A percentile compares a stretch with the other conserved stretches of the same genome.
phyloP scores from a whole-genome alignment of 2,888 invertebrate species.

The Chymomyza caudatula region DNA sequence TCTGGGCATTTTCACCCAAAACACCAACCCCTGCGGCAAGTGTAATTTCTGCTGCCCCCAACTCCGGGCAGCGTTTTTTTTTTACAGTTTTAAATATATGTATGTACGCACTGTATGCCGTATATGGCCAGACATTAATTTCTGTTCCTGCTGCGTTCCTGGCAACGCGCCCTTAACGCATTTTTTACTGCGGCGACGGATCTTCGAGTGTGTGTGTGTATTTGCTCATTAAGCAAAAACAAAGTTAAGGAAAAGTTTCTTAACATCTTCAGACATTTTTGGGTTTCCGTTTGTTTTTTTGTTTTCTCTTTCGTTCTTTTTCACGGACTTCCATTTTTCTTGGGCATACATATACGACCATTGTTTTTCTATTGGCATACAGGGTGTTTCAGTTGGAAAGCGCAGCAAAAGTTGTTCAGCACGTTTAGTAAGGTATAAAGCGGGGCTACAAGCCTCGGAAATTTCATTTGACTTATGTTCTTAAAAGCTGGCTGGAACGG shows the following conservation, averaged over 20 bases:
- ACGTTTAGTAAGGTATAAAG: too few species aligned
- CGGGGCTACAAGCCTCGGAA: too few species aligned
- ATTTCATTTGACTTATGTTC: too few species aligned
- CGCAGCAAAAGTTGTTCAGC: not conserved
- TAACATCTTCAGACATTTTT: conserved; percentile 68
- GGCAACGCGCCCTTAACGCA: conserved; percentile 70
- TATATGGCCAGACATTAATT: conserved; percentile 69
- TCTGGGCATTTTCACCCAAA: conserved; percentile 45
- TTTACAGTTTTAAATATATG: conserved; percentile 57
- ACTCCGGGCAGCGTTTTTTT: conserved; percentile 30
- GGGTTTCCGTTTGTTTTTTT: conserved; percentile 55
- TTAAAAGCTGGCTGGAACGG: too few species aligned
- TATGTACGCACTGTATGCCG: conserved; percentile 37
- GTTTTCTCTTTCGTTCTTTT: conserved; percentile 29
- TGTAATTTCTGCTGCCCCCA: conserved; percentile 43
- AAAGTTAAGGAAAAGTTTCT: conserved; percentile 70
- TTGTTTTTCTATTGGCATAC: conserved; percentile 48
- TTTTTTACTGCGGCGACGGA: conserved; percentile 35
- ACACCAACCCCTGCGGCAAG: conserved; percentile 63
- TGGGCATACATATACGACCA: conserved; percentile 45
- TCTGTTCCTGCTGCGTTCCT: conserved; percentile 56
- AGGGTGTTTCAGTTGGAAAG: conserved; percentile 38
- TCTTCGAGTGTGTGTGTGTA: conserved; percentile 47
- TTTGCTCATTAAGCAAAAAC: conserved; percentile 75
- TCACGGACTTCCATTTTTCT: conserved; percentile 24